These are phyloP conservation scores for Conistra vaccinii DNA, from an alignment of 2,888 invertebrate species.

Conservation along the genomic window DNA sequence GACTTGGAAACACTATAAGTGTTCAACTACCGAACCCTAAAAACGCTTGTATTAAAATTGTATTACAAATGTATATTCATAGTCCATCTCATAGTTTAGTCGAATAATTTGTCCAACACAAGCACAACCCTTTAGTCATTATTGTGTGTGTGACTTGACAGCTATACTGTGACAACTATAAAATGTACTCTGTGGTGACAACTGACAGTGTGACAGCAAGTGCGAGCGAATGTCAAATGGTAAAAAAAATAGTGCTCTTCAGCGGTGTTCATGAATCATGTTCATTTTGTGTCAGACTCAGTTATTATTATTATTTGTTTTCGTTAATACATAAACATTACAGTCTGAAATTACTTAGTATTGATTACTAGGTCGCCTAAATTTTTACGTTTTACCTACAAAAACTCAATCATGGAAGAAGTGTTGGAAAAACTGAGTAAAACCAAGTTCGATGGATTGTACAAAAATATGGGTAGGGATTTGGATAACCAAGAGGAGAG, in stretches of 20 bases:
- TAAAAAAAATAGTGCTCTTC: neutral
- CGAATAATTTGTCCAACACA: neutral
- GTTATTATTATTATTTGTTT: neutral
- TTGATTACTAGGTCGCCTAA: neutral
- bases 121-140: neutral
- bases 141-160: neutral
- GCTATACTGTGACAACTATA: neutral
- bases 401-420: slow-evolving; percentile 78
- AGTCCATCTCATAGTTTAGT: neutral
- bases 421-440: slow-evolving; percentile 76
- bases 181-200: too few species aligned
- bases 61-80: too few species aligned
- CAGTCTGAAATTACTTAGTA: neutral
- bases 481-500: slow-evolving; percentile 88
- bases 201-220: too few species aligned
- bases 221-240: slow-evolving; percentile 1
- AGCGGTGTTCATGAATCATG: too few species aligned
- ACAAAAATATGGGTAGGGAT: slow-evolving; percentile 83
- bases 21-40: too few species aligned
- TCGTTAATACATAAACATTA: neutral
- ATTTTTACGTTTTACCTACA: neutral
- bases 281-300: neutral
- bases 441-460: slow-evolving; percentile 75
- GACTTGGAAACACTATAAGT: neutral
- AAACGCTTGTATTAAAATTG: too few species aligned